Evolutionary conservation across 2,797 vertebrate genomes (phyloP), one percentile per base, ranked within the genome.

Genomic region (Sebastes itinus): DNA sequence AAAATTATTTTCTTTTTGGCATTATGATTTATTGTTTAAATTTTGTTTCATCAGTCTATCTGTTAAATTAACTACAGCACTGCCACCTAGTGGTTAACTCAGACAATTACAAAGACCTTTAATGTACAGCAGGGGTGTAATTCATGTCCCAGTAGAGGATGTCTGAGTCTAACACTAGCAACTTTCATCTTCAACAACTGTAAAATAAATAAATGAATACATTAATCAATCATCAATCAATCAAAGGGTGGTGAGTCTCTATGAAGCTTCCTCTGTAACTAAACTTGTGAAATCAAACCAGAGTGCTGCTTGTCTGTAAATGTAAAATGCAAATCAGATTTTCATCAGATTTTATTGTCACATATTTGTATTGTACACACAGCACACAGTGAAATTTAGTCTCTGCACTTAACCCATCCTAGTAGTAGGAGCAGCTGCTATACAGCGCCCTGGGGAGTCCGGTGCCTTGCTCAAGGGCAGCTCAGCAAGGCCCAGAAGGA

Each of bases 1-100:
- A 3, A 20, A 1, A 10, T 11, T 1, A 16, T 58, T 13, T 23
- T 16, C 0, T 13, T 20, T 0, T 7, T 5, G 5, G 12, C 3
- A 7, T 7, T 1, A 5, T 8, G 4, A 22, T 27, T 25, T 20
- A 23, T 22, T 25, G 23, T 58, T 65, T 10, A 55, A 55, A 4
- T 22, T 0, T 55, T 55, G 52, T 12, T 55, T 55, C 0, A 22
- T 23, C 6, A n/a, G 11, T 3, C 12, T 14, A 0, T 22, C 0
- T 20, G 23, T 0, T 5, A 25, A 73, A 14, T 46, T 0, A 55
- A 2, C 16, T 4, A 0, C 72, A 1, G 11, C 12, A 67, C 78
- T 60, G 90, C 62, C 93, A 88, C 38, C 88, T 81, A 64, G 84
- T 56, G 92, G 32, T 2, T 4, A 71, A 20, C 1, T 2, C 2